Base-by-base conservation (phyloP, 2,888 invertebrate genomes). In the Drosophila atripex region DNA sequence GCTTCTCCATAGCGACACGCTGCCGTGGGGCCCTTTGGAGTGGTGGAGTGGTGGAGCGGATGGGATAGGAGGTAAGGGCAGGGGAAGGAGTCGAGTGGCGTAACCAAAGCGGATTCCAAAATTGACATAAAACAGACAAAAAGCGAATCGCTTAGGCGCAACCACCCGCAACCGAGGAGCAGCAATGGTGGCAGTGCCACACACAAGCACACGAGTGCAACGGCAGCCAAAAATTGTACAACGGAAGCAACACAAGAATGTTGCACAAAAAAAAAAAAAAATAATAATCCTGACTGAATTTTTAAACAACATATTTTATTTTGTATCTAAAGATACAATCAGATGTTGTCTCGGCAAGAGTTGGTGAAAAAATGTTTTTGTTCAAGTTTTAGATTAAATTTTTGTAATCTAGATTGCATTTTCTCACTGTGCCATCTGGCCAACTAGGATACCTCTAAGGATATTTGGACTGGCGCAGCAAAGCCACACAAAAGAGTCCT, bases 121-220 rank as follows among this genome's bases (percentile, higher is more conserved):
- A 88, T 85, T 89, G 89, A 84, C 77, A 77, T 77, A 86, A 76
- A 85, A 80, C 76, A 78, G 77, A 77, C 75, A 80, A 74, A 88
- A 86, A 78, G 73, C 68, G 75, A 83, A 85, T 89, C 87, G 89
- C 87, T 89, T 88, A 89, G 86, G 87, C 86, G 78, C 80, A 88
- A 71, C 73, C 75, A 82, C 60, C 77, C 64, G 58, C 71, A 78
- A 53, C 35, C 61, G 51, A 65, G 58, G 35, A 63, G 21, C 43
- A 43, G 3, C 43, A 1, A 43, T 12, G 16, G 41, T 18, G 66
- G 50, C 35, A 71, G 41, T 46, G 54, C 47, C 55, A 61, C 25
- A 76, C 63, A 73, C 71, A 71, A 71, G 76, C 72, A 71, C 46
- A 46, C 25, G 30, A 49, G 51, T 64, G 47, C 64, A 54, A 61